Evolutionary conservation across 64 coral and sea anemone species (phyloP).

Genomic region (Actinia equina): DNA sequence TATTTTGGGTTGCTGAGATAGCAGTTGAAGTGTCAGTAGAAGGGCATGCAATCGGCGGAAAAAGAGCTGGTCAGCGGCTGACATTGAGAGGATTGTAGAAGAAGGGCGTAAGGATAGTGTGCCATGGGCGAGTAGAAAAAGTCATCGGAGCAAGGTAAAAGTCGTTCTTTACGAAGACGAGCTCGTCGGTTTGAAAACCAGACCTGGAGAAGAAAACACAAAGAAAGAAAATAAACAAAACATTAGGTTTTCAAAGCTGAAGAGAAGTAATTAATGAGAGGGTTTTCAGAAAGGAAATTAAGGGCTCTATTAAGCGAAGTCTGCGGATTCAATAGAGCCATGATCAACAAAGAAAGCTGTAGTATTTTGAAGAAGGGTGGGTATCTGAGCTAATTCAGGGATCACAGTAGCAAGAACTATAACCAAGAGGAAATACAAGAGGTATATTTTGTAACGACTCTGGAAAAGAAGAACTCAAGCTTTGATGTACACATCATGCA

Average conservation of each 20-base stretch:
- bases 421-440: too few species aligned
- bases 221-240: background rate
- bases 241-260: background rate
- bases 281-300: background rate
- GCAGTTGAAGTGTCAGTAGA: background rate
- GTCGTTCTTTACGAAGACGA: slow-evolving; percentile 49
- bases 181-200: slow-evolving; percentile 69
- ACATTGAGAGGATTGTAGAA: slow-evolving; percentile 5
- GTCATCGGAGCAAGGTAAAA: background rate
- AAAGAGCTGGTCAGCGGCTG: slow-evolving; percentile 23
- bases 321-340: background rate
- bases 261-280: background rate
- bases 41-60: background rate
- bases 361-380: background rate
- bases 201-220: slow-evolving; percentile 20
- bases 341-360: background rate
- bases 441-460: too few species aligned
- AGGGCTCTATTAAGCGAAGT: background rate
- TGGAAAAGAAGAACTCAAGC: too few species aligned
- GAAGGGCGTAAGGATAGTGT: background rate
- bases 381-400: background rate
- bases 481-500: too few species aligned
- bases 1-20: background rate
- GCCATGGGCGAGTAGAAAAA: background rate
- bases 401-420: too few species aligned